Percentiles rank a stretch among this genome's conserved stretches.
phyloP scores from a whole-genome alignment of 2,888 invertebrate genomes.

The Anoncus sp. region DNA sequence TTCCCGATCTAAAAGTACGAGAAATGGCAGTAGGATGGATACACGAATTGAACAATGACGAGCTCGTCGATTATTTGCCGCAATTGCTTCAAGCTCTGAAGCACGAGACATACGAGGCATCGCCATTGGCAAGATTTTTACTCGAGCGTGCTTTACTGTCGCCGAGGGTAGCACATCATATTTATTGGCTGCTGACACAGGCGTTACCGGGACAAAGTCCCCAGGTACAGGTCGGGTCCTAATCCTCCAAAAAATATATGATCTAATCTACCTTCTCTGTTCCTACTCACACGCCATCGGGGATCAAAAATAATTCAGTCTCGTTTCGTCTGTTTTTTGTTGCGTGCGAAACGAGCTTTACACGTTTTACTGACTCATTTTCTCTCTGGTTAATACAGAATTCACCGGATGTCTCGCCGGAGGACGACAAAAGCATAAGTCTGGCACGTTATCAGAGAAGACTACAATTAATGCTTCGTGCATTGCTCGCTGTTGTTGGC shows the following conservation, averaged over 20 bases:
- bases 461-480: slow-evolving; percentile 93
- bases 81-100: slow-evolving; percentile 96
- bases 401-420: slow-evolving; percentile 81
- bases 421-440: slow-evolving; percentile 87
- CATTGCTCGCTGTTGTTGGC: slow-evolving; percentile 93
- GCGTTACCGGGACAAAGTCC: slow-evolving; percentile 92
- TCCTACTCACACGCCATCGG: slow-evolving; percentile 37
- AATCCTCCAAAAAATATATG: slow-evolving; percentile 40
- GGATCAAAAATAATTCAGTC: too few species aligned
- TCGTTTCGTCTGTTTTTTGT: slow-evolving; percentile 13
- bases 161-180: slow-evolving; percentile 95
- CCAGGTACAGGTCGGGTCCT: slow-evolving; percentile 86
- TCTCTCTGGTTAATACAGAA: slow-evolving; percentile 80
- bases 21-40: slow-evolving; percentile 94
- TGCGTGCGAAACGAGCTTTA: not conserved
- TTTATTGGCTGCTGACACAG: slow-evolving; percentile 97
- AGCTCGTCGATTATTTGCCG: slow-evolving; percentile 95
- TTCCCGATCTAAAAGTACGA: slow-evolving; percentile 96
- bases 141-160: slow-evolving; percentile 93
- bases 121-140: slow-evolving; percentile 92
- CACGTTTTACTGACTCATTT: slow-evolving; percentile 18
- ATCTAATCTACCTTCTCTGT: slow-evolving; percentile 48
- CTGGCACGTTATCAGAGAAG: slow-evolving; percentile 90
- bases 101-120: slow-evolving; percentile 96
- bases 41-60: slow-evolving; percentile 91